Conservation (phyloP, 1,140 invertebrate genomes). For the Trinorchestia longiramus region DNA sequence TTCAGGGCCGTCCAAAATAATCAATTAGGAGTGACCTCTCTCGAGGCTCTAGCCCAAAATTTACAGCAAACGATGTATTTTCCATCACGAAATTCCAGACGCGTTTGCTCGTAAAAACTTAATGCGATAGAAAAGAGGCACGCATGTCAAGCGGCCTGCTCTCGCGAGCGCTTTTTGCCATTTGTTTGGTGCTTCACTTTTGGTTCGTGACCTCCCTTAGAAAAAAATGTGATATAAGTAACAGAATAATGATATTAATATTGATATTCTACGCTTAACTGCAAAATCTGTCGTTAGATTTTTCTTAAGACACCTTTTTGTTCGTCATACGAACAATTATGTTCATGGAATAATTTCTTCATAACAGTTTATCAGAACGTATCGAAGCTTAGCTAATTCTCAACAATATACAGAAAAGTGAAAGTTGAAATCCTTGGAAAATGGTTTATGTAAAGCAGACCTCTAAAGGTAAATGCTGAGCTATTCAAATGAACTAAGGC, state of each 20-base stretch:
- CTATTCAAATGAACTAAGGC: too few species aligned
- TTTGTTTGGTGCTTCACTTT: neutral
- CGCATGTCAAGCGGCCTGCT: neutral
- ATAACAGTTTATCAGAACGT: neutral
- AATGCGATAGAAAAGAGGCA: constrained; percentile 7
- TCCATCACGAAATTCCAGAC: constrained; percentile 6
- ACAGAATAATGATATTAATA: neutral
- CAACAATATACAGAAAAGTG: too few species aligned
- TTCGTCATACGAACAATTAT: neutral
- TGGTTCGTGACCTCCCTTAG: neutral
- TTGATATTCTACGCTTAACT: too few species aligned
- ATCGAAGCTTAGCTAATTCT: neutral
- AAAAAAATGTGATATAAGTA: neutral
- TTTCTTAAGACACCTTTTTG: neutral
- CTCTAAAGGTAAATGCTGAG: too few species aligned
- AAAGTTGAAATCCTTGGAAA: too few species aligned
- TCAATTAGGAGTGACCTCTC: constrained; percentile 6
- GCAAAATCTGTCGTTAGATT: neutral
- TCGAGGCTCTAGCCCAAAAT: neutral
- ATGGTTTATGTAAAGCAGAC: too few species aligned
- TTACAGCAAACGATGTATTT: constrained; percentile 1
- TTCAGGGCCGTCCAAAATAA: neutral
- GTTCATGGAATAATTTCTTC: neutral
- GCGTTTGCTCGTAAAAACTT: constrained; percentile 7
- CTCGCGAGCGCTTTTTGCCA: neutral